Base-by-base conservation (phyloP, 2,888 invertebrate species). In the Miltochrista miniata region DNA sequence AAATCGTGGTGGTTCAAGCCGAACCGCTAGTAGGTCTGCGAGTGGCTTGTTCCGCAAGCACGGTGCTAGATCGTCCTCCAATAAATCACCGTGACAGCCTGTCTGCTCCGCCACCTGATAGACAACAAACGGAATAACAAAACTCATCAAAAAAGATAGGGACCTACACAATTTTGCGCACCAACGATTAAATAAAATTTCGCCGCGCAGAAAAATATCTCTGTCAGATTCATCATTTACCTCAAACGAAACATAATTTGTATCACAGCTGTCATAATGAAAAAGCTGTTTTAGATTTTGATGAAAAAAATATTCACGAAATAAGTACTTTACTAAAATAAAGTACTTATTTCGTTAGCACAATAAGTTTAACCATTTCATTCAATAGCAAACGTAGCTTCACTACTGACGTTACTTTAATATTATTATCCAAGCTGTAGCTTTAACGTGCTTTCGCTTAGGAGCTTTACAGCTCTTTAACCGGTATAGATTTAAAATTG, bases 1-100 rank as follows among this genome's bases (percentile, higher is more conserved):
- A 83, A 97, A 97, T 70, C 94, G 90, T 7, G 98, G 98, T 31
- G 96, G 94, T 72, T 96, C 96, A 48, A 97, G 93, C 68, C 94
- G 93, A 38, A 97, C 95, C 35, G 94, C 93, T 50, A 97, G 92
- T 51, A 97, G 90, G 62, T 96, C 95, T 14, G 94, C 91, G 18
- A 97, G 93, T n/a, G 94, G 94, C 71, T 96, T 96, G 70, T 95
- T 94, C 47, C 97, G 93, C 62, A 97, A 92, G 78, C 97, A 98
- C 45, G 96, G 96, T 11, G 97, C 96, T 71, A 97, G 88, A 85
- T 97, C 96, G 76, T 97, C 96, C 65, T 95, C 95, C 52, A 96
- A 89, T 61, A 96, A 92, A 84, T 97, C 96, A 1, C 96, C 96
- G 74, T 96, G 95, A 76, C 97, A 98, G 41, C 95, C 95, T 5